phyloP scores from a whole-genome alignment of 2,797 vertebrate genomes.

The Antrozous pallidus region DNA sequence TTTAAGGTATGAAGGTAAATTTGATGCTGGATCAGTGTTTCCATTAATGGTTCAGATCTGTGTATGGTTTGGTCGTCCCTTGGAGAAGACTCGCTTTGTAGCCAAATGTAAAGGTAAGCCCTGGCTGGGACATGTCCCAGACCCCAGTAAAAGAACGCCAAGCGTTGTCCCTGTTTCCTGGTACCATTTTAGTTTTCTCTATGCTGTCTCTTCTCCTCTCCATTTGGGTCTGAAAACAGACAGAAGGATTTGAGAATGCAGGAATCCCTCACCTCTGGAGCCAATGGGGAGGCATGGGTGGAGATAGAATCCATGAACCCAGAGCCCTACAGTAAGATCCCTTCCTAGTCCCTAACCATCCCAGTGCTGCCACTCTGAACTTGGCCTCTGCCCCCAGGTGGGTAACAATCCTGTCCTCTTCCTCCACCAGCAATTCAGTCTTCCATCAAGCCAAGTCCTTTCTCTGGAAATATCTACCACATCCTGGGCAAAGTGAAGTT shows the following conservation, averaged over 20 bases:
- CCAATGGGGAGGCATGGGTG: neutral
- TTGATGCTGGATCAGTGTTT: conserved; percentile 86
- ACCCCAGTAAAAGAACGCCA: neutral
- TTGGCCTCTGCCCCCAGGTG: neutral
- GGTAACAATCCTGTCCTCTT: conserved; percentile 60
- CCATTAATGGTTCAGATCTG: conserved; percentile 89
- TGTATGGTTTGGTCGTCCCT: conserved; percentile 90
- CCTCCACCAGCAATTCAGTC: conserved; percentile 88
- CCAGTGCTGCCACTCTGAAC: neutral
- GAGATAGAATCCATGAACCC: neutral
- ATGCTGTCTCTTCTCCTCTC: neutral
- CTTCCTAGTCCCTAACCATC: neutral
- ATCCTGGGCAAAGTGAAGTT: conserved; percentile 93
- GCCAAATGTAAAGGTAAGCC: conserved; percentile 92
- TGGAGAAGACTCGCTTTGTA: conserved; percentile 92
- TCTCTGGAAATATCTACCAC: conserved; percentile 94
- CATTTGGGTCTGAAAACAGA: neutral
- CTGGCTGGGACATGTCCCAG: neutral
- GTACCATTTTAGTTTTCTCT: neutral
- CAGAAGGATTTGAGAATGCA: neutral
- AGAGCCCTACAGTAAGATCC: neutral
- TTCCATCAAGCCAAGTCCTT: conserved; percentile 89
- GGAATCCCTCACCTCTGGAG: neutral
- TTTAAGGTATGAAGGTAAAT: conserved; percentile 92
- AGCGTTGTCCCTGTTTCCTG: neutral